phyloP scores from a whole-genome alignment of 92 coral and sea anemone species.

The Phenganax subtilis region DNA sequence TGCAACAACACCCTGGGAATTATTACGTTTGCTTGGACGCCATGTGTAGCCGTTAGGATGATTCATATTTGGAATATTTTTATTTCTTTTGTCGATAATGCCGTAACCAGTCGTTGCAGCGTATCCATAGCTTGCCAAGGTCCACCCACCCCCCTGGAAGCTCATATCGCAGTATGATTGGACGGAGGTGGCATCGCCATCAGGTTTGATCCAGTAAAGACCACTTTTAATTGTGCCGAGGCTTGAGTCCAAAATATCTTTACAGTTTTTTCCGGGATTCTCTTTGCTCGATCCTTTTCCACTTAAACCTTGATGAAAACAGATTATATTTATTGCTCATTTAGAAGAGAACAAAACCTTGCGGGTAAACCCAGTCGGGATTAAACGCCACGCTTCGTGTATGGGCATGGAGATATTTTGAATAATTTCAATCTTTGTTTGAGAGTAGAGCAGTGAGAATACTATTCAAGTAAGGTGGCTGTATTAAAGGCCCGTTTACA shows the following conservation, averaged over 20 bases:
- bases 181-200: conserved; percentile 36
- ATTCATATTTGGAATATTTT: conserved; percentile 90
- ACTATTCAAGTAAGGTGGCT: too few species aligned
- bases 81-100: conserved; percentile 31
- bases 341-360: not conserved
- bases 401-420: too few species aligned
- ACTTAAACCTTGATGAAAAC: not conserved
- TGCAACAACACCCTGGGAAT: conserved; percentile 63
- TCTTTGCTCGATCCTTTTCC: conserved; percentile 9
- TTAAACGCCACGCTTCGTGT: not conserved
- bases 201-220: conserved; percentile 44
- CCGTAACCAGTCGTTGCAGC: conserved; percentile 28
- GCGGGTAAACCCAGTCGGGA: not conserved
- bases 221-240: conserved; percentile 23
- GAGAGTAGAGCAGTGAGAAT: too few species aligned
- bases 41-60: conserved; percentile 86
- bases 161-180: conserved; percentile 50
- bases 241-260: conserved; percentile 36
- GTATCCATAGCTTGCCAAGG: conserved; percentile 50
- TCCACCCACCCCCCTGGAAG: conserved; percentile 52
- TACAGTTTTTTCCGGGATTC: conserved; percentile 43
- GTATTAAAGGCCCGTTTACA: too few species aligned
- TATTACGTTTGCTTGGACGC: conserved; percentile 62
- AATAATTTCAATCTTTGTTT: too few species aligned
- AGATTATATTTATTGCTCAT: not conserved